A percentile compares a stretch with the other conserved stretches of the same genome.
phyloP scores from a whole-genome alignment of 2,797 vertebrate genomes.

The Phrynocephalus forsythii region DNA sequence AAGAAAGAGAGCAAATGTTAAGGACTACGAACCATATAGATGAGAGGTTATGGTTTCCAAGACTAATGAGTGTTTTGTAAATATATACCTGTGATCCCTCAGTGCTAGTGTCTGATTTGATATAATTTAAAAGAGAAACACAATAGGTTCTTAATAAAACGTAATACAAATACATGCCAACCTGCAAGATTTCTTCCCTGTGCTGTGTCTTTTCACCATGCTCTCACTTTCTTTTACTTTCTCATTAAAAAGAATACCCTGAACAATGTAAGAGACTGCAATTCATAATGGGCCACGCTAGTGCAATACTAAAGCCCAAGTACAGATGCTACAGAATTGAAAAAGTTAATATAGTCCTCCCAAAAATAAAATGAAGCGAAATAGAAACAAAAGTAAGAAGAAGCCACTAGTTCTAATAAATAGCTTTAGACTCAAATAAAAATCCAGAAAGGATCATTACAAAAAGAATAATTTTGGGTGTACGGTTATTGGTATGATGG shows the following conservation, averaged over 20 bases:
- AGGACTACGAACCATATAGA: too few species aligned
- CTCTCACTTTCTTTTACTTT: not conserved
- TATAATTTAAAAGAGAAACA: too few species aligned
- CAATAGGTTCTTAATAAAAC: not conserved
- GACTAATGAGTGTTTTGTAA: not conserved
- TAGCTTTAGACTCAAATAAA: conserved; percentile 13
- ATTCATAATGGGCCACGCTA: conserved; percentile 10
- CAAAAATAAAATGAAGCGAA: conserved; percentile 19
- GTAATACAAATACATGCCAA: not conserved
- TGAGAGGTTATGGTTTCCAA: not conserved
- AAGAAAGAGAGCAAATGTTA: too few species aligned
- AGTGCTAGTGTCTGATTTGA: not conserved
- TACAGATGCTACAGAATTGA: conserved; percentile 5
- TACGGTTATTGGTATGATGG: conserved; percentile 11
- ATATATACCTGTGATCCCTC: not conserved
- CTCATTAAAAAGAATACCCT: conserved; percentile 14
- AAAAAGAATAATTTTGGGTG: not conserved
- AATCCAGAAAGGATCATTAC: not conserved
- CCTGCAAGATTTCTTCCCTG: not conserved
- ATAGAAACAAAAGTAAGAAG: not conserved
- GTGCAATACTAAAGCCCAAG: not conserved
- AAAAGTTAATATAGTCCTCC: not conserved
- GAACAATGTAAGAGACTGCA: conserved; percentile 2
- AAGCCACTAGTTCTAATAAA: conserved; percentile 12
- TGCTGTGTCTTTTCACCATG: not conserved